Evolutionary conservation across 2,888 invertebrate genomes (phyloP).

Genomic region (Drosophila acutilabella): DNA sequence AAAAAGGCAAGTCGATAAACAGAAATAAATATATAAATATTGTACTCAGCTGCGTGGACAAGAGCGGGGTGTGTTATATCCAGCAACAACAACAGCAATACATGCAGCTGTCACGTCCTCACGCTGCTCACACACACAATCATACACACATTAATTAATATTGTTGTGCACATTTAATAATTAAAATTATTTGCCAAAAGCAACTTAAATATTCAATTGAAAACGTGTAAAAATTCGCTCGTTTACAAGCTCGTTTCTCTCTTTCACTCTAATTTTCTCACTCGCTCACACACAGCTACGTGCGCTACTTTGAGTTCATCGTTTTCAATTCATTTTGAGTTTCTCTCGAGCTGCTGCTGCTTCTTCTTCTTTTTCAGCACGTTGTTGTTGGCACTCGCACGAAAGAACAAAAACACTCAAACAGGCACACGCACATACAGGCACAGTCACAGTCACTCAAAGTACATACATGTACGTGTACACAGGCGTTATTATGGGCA

Average conservation of each 20-base stretch:
- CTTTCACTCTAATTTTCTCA: slow-evolving; percentile 12
- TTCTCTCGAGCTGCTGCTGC: slow-evolving; percentile 60
- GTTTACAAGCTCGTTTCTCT: slow-evolving; percentile 11
- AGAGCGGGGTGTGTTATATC: background rate
- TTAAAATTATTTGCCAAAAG: slow-evolving; percentile 47
- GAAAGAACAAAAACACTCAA: slow-evolving; percentile 46
- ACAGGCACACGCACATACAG: slow-evolving; percentile 34
- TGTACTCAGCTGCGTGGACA: background rate
- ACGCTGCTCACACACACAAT: slow-evolving; percentile 4
- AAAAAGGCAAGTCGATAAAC: slow-evolving; percentile 8
- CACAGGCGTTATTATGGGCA: slow-evolving; percentile 19
- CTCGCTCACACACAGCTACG: slow-evolving; percentile 49
- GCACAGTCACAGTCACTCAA: slow-evolving; percentile 29
- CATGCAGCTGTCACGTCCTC: slow-evolving; percentile 1
- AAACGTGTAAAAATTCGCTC: slow-evolving; percentile 43
- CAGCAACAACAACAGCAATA: background rate
- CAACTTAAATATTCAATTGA: slow-evolving; percentile 73
- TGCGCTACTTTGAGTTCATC: slow-evolving; percentile 81
- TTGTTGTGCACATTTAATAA: slow-evolving; percentile 32
- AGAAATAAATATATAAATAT: slow-evolving; percentile 25
- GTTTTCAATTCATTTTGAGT: slow-evolving; percentile 80
- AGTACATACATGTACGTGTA: slow-evolving; percentile 10
- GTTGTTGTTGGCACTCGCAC: slow-evolving; percentile 36
- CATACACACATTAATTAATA: slow-evolving; percentile 13
- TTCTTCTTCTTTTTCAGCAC: slow-evolving; percentile 18